A percentile compares a stretch with the other conserved stretches of the same genome.
phyloP scores from a whole-genome alignment of 2,113 vertebrate genomes.

The Poeciliopsis prolifica region DNA sequence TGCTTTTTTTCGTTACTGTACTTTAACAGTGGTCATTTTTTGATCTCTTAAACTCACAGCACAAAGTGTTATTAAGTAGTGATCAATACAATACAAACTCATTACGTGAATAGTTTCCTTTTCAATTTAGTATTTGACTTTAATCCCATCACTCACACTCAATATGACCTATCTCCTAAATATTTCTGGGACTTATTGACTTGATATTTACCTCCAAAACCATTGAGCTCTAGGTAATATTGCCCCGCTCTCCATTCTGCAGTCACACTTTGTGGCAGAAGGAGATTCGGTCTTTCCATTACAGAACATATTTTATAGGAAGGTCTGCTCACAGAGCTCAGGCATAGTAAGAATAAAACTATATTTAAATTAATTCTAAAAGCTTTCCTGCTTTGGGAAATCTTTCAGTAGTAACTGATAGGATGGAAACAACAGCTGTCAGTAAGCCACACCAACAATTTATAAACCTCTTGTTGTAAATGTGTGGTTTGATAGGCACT shows the following conservation, averaged over 20 bases:
- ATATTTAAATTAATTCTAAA: not conserved
- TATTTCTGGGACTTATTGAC: not conserved
- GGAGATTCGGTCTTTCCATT: not conserved
- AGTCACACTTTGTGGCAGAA: not conserved
- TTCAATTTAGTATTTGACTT: not conserved
- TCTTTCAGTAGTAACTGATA: too few species aligned
- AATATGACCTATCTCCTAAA: not conserved
- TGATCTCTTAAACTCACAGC: not conserved
- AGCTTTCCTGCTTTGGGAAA: too few species aligned
- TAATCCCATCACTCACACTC: not conserved
- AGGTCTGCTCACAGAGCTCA: not conserved
- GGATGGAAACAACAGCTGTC: constrained; percentile 4
- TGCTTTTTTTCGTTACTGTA: too few species aligned
- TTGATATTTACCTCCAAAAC: not conserved
- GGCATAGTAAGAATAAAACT: not conserved
- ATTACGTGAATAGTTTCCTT: not conserved
- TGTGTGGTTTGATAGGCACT: constrained; percentile 12
- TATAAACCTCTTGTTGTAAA: constrained; percentile 41
- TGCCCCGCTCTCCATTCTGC: not conserved
- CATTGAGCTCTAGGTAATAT: not conserved
- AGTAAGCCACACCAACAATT: constrained; percentile 23
- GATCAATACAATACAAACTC: not conserved
- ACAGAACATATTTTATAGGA: not conserved
- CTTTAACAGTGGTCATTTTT: not conserved
- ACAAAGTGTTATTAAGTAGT: not conserved